Conservation (phyloP, 2,888 invertebrate species). For the Xestia sexstrigata region DNA sequence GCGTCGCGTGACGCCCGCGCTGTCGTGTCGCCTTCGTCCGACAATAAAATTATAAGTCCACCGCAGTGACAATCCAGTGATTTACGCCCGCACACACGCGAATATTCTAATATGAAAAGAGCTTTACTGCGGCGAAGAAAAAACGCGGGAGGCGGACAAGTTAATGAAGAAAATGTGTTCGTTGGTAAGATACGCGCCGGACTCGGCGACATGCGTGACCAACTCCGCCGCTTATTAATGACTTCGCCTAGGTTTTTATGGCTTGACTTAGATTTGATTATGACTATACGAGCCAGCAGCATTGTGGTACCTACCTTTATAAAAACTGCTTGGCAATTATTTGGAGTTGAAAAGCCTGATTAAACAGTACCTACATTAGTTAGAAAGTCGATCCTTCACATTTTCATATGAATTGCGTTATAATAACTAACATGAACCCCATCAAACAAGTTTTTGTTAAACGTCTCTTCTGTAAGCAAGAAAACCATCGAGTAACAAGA, state of each 20-base stretch:
- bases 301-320: conserved; percentile 35
- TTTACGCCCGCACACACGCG: conserved; percentile 89
- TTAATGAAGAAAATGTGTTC: conserved; percentile 87
- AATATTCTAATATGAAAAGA: conserved; percentile 88
- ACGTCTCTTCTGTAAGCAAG: rapidly evolving
- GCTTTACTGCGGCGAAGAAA: conserved; percentile 83
- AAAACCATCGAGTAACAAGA: not conserved
- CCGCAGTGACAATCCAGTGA: conserved; percentile 90
- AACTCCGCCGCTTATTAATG: conserved; percentile 72
- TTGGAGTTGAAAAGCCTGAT: not conserved
- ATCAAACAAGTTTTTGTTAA: rapidly evolving
- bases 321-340: not conserved
- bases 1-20: conserved; percentile 82
- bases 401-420: not conserved
- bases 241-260: conserved; percentile 66
- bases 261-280: conserved; percentile 63
- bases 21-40: conserved; percentile 88
- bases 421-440: not conserved
- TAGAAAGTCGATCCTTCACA: not conserved
- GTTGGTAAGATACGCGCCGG: conserved; percentile 79
- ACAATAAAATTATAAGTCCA: conserved; percentile 91
- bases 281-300: conserved; percentile 61
- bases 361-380: not conserved
- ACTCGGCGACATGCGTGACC: conserved; percentile 81
- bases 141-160: conserved; percentile 86